Evolutionary conservation across 2,888 invertebrate genomes (phyloP), one percentile per base, ranked within the genome.

Genomic region (Bhutanitis thaidina): DNA sequence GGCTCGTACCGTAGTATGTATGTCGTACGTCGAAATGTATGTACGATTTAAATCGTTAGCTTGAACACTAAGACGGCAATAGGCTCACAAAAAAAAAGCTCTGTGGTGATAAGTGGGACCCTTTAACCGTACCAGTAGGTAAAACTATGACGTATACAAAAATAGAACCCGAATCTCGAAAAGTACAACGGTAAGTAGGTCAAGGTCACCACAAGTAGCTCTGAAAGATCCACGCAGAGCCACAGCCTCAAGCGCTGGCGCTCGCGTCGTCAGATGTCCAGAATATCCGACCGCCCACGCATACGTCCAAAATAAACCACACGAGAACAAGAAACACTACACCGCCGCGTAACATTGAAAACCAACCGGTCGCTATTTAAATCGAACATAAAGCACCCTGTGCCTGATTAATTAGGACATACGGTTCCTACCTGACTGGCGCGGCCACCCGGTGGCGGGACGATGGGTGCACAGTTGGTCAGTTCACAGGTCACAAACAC

Each of bases 271-370:
- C 53, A 56, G 52, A 54, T 55, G 52, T 44, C 51, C 37, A 52
- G 54, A 53, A 40, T 52, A 54, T 40, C 52, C 54, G 52, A 43
- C 67, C 80, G 65, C 87, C 84, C 80, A 84, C 87, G 79, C 83
- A 44, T 58, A 57, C 49, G 78, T 78, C 69, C 69, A 83, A 82
- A 88, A 65, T 86, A 88, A 83, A 81, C 83, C 80, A 74, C 79
- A 81, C 83, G 80, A 73, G 69, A 63, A 68, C 70, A 69, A 75
- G 87, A 82, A 87, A 87, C 78, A 80, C 73, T 79, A 87, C 79
- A 87, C 87, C 85, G 36, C n/a, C 29, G 39, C 35, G 38, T 16
- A 29, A 36, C 36, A 10, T 36, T 36, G 36, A 36, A 36, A 36
- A 10, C 3, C 20, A 1, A 15, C 10, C 15, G 1, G 3, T 36